Evolutionary conservation across 2,113 vertebrate species (phyloP).

Genomic region (Neotoma lepida): DNA sequence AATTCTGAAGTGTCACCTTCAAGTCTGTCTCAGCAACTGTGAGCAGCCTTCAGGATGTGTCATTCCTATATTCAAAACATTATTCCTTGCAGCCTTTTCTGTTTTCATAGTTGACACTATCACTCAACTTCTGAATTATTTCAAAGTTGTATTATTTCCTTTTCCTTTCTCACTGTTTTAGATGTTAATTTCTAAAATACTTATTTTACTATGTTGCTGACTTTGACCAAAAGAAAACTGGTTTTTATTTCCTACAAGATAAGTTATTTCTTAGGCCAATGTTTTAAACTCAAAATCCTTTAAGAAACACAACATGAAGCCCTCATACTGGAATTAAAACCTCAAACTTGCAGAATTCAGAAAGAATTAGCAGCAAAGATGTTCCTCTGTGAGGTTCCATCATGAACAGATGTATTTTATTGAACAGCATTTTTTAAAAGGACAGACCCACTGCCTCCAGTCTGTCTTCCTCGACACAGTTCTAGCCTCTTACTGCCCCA

Average conservation of each 20-base stretch:
- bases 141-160: background rate
- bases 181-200: background rate
- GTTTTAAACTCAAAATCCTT: slow-evolving; percentile 22
- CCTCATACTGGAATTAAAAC: background rate
- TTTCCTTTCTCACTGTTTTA: background rate
- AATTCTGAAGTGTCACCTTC: background rate
- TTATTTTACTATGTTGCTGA: background rate
- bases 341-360: background rate
- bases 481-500: background rate
- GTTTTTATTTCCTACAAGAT: background rate
- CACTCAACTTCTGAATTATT: background rate
- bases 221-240: background rate
- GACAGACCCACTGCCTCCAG: background rate
- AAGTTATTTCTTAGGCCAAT: background rate
- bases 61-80: background rate
- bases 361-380: background rate
- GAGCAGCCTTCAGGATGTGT: background rate
- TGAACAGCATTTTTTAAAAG: background rate
- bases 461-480: background rate
- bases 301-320: background rate
- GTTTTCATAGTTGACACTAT: background rate
- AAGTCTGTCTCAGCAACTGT: background rate
- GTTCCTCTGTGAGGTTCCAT: background rate
- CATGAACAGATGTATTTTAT: background rate
- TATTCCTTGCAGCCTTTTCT: background rate